Base-by-base conservation (phyloP, 2,113 vertebrate species). In the Alethe castanea region DNA sequence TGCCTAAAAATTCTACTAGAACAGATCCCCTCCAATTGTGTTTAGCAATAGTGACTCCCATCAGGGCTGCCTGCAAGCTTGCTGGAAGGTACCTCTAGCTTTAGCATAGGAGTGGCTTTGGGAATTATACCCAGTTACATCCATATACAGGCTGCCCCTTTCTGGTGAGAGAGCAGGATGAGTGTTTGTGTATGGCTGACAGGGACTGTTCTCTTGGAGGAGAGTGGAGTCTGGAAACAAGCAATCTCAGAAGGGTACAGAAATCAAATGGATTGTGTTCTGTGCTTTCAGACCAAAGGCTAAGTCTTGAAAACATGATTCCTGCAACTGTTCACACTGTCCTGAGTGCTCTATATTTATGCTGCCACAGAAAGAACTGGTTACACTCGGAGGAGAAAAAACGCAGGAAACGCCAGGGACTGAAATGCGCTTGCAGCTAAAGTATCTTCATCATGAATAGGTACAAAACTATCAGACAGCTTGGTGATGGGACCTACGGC, bases 401-500 rank as follows among this genome's bases (percentile, higher is more conserved):
- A 35, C 91, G 88, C 92, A 93, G 91, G 86, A 89, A 95, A 79
- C 15, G 36, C 92, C 70, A 78, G 44, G 90, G 87, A 94, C 94
- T 98, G 98, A 96, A 95, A 98, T 98, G 97, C 24, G 42, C 57
- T 91, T 94, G 90, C 67, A 88, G 76, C 88, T 93, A 53, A 90
- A 93, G 86, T 42, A 36, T 94, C 95, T 76, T 95, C 98, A 98
- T 92, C 97, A 99, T 99, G 99, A 99, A 99, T 98, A 98, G 99
- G 97, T 99, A 99, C 95, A 99, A 98, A 38, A 99, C 97, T 13
- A 98, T 99, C 97, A 99, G 98, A 97, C 99, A 99, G 97, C 99
- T 99, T 8, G 99, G 99, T 83, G 99, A 99, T 97, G 99, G 99
- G 54, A 99, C 99, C 86, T 99, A 99, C 1, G 99, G 99, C 95